A percentile compares a stretch with the other conserved stretches of the same genome.
Evolutionary conservation across 2,888 invertebrate genomes (phyloP).

Genomic region (Trichopria drosophilae): DNA sequence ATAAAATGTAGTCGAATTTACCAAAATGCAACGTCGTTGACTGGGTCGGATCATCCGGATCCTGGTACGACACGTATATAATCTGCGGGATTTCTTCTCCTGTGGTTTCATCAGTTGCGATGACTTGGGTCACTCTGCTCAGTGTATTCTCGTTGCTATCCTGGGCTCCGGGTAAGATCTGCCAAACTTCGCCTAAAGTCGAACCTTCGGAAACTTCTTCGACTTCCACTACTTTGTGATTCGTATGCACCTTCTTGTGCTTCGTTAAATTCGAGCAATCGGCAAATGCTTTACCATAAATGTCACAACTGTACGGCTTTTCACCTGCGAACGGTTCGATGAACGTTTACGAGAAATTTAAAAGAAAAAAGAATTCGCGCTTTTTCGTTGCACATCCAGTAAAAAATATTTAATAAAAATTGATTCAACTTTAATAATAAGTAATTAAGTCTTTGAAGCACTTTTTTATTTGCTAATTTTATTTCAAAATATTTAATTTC

Average conservation of each 20-base stretch:
- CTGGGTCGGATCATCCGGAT: constrained; percentile 57
- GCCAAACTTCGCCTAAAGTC: constrained; percentile 55
- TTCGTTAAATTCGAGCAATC: constrained; percentile 76
- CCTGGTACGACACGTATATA: constrained; percentile 61
- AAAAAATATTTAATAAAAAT: no score
- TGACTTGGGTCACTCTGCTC: no score
- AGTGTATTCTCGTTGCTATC: constrained; percentile 43
- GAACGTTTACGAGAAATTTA: no score
- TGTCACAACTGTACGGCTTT: constrained; percentile 71
- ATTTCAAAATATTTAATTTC: no score
- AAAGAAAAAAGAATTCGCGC: no score
- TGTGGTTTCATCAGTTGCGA: constrained; percentile 46
- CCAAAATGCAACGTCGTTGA: constrained; percentile 55
- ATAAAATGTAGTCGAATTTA: constrained; percentile 29
- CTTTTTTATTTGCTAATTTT: no score
- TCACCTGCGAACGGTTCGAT: constrained; percentile 62
- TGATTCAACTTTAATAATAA: no score
- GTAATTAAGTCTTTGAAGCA: no score
- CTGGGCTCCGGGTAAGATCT: constrained; percentile 48
- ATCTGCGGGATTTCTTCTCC: constrained; percentile 58
- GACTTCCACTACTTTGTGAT: no score
- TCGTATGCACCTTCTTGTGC: constrained; percentile 69
- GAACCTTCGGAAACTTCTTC: no score
- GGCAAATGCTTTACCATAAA: constrained; percentile 74
- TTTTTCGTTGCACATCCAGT: no score